Evolutionary conservation across 1,140 invertebrate genomes (phyloP), one percentile per base, ranked within the genome.

Genomic region (Drosophila erecta): DNA sequence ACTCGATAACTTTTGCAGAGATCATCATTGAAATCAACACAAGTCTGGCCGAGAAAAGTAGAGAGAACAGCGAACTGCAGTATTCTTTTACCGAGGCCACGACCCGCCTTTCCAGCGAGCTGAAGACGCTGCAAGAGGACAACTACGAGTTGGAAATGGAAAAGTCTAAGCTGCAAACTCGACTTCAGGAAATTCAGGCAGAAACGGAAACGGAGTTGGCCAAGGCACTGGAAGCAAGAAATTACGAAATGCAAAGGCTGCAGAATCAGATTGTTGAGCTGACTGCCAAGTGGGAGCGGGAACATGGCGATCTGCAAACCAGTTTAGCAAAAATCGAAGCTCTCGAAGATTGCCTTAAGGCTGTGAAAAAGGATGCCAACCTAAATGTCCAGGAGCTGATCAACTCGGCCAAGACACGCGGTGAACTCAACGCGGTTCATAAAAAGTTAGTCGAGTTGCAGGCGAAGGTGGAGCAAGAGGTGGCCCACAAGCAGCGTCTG

Each of bases 51-150:
- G 81, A 93, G 17, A 94, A 94, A 69, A 93, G 93, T 69, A 92
- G 93, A 15, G 94, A 94, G 81, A 93, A 93, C 65, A 93, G 94
- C 60, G 93, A 93, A 62, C 83, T 94, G 22, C 92, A 93, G 44
- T 69, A 93, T 22, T 90, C 93, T 40, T 80, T 93, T 5, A 92
- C 93, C 12, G 93, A 94, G 46, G 92, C 93, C 35, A 92, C 93
- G 43, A 90, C 93, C 24, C 93, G 93, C 57, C 90, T 91, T 8
- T 78, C 74, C 40, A 41, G 74, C 30, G 86, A 91, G 43, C 75
- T 89, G 60, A 75, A 77, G 46, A 73, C 90, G 4, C 20, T 93
- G 40, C 84, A 86, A 46, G 79, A 90, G 51, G 86, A 92, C 47
- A 81, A 90, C 24, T 75, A 92, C 15, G 74, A 92, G 41, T 53